Evolutionary conservation across 2,888 invertebrate genomes (phyloP).

Genomic region (Drosophila parthenogenetica): DNA sequence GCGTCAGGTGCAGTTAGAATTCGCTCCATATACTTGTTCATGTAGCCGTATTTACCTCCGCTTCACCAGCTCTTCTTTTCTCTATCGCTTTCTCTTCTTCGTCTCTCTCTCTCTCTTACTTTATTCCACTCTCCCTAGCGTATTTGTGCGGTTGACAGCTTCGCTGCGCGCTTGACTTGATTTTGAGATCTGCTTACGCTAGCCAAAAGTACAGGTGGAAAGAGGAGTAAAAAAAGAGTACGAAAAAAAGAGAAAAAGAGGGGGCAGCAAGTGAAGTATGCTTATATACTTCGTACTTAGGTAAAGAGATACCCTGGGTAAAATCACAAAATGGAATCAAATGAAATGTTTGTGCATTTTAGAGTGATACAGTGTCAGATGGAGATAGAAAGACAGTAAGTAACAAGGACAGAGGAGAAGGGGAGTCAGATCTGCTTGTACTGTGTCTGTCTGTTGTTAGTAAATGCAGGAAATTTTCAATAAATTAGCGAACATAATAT

Average conservation of each 20-base stretch:
- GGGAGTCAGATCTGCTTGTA: background rate
- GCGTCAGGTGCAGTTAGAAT: slow-evolving; percentile 67
- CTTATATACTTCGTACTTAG: background rate
- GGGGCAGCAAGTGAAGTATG: background rate
- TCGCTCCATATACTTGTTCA: slow-evolving; percentile 32
- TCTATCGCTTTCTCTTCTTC: background rate
- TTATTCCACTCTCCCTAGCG: slow-evolving; percentile 12
- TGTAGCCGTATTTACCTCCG: slow-evolving; percentile 19
- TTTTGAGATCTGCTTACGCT: slow-evolving; percentile 50
- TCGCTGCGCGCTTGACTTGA: slow-evolving; percentile 59
- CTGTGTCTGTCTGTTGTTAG: background rate
- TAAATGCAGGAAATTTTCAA: background rate
- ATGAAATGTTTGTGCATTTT: slow-evolving; percentile 51
- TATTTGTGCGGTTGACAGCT: slow-evolving; percentile 74
- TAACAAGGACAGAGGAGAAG: background rate
- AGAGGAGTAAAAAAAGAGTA: slow-evolving; percentile 1
- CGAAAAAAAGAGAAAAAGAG: background rate
- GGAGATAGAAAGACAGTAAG: background rate
- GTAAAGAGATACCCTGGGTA: slow-evolving; percentile 29
- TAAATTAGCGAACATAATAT: background rate
- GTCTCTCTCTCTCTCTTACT: background rate
- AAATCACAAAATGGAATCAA: slow-evolving; percentile 42
- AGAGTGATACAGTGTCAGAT: background rate
- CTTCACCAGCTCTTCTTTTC: background rate
- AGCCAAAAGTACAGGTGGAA: slow-evolving; percentile 38